Conservation (phyloP, 2,888 invertebrate species). For the Sarcophaga rosellei region DNA sequence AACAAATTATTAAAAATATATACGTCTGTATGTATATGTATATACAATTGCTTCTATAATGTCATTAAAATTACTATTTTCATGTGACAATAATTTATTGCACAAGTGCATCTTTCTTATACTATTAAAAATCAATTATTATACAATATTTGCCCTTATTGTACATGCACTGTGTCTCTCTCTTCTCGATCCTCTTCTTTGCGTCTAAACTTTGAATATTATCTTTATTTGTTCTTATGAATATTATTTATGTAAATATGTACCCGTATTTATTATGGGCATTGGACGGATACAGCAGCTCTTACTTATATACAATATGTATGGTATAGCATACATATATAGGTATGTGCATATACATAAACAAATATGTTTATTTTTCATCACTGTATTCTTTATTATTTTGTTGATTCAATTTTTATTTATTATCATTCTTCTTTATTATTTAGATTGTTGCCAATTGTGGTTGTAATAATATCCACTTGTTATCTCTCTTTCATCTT, state of each 20-base stretch:
- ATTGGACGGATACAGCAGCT: too few relatives aligned
- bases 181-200: too few relatives aligned
- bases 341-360: too few relatives aligned
- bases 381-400: neutral
- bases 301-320: neutral
- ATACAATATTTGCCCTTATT: neutral
- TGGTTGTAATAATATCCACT: neutral
- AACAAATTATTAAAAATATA: too few relatives aligned
- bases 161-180: too few relatives aligned
- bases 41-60: neutral
- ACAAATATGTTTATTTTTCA: neutral
- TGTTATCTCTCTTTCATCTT: slow-evolving; percentile 27
- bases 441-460: neutral
- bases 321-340: too few relatives aligned
- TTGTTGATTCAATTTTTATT: neutral
- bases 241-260: neutral
- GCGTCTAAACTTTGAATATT: neutral
- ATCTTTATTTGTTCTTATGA: neutral
- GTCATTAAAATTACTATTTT: slow-evolving; percentile 26
- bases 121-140: slow-evolving; percentile 12
- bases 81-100: slow-evolving; percentile 21
- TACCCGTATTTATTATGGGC: neutral
- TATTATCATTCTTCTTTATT: neutral
- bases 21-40: too few relatives aligned
- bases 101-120: neutral